Percentiles rank a stretch among this genome's conserved stretches.
Conservation (phyloP, 2,797 vertebrate species). For the Sorex maritimensis region DNA sequence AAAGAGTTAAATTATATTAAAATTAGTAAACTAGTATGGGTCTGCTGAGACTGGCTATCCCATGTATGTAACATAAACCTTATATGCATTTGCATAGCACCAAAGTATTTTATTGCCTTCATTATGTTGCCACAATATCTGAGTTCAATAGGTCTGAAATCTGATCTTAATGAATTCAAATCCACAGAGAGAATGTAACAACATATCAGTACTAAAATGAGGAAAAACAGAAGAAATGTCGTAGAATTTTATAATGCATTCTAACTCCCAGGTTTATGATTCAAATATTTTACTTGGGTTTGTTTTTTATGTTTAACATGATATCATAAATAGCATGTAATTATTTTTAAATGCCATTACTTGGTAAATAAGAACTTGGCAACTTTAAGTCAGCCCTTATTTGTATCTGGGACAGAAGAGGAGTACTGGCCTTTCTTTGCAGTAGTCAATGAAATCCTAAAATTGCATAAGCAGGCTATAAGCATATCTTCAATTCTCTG, state of each 20-base stretch:
- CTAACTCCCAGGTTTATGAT: too few species aligned
- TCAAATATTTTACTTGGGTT: too few species aligned
- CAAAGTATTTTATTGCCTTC: slow-evolving; percentile 4
- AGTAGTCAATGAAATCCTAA: background rate
- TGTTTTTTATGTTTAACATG: too few species aligned
- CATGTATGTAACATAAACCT: background rate
- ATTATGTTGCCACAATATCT: too few species aligned
- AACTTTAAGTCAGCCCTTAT: background rate
- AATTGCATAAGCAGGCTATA: background rate
- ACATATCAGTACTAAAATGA: slow-evolving; percentile 6
- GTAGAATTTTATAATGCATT: background rate
- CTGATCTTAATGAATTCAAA: background rate
- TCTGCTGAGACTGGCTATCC: background rate
- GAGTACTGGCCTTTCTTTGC: background rate
- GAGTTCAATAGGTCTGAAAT: background rate
- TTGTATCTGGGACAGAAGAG: background rate
- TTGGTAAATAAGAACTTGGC: background rate
- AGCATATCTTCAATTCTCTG: background rate
- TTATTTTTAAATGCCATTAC: background rate
- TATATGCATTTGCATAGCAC: background rate
- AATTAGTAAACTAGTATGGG: background rate
- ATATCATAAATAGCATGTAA: background rate
- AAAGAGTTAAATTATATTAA: slow-evolving; percentile 3
- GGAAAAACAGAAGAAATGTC: background rate
- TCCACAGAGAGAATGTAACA: background rate